phyloP scores from a whole-genome alignment of 2,888 invertebrate species.

The Acrobasis repandana region DNA sequence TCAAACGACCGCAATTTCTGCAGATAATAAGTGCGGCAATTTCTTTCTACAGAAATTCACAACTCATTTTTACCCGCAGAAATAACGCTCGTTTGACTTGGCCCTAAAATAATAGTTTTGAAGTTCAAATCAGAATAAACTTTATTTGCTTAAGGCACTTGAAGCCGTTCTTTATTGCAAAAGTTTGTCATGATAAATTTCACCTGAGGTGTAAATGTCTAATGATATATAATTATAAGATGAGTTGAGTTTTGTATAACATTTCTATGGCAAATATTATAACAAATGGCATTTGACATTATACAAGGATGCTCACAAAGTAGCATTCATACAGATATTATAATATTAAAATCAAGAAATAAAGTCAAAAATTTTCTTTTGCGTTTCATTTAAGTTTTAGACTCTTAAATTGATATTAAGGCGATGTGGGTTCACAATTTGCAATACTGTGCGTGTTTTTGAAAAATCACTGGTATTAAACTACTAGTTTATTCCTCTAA shows the following conservation, averaged over 20 bases:
- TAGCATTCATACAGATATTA: constrained; percentile 76
- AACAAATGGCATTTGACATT: constrained; percentile 74
- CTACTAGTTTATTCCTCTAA: too few relatives aligned
- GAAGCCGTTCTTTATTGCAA: constrained; percentile 23
- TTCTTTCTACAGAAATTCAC: too few relatives aligned
- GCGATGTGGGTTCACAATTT: too few relatives aligned
- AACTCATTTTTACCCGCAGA: too few relatives aligned
- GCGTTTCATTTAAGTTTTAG: constrained; percentile 46
- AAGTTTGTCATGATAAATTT: constrained; percentile 43
- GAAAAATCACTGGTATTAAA: too few relatives aligned
- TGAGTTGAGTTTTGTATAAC: constrained; percentile 77
- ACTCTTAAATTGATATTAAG: too few relatives aligned
- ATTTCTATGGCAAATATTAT: constrained; percentile 71
- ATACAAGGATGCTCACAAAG: constrained; percentile 66
- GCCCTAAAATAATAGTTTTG: not conserved
- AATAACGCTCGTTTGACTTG: too few relatives aligned
- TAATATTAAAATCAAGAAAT: constrained; percentile 78
- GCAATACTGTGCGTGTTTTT: too few relatives aligned
- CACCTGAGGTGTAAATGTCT: constrained; percentile 47
- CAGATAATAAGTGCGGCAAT: too few relatives aligned
- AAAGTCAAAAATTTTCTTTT: constrained; percentile 62
- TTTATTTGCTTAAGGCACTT: constrained; percentile 30
- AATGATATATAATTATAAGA: constrained; percentile 65
- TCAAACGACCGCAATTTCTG: not conserved
- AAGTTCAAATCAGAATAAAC: constrained; percentile 22